Percentiles rank a stretch among this genome's conserved stretches.
phyloP scores from a whole-genome alignment of 1,140 invertebrate genomes.

The Kradibia gibbosae region DNA sequence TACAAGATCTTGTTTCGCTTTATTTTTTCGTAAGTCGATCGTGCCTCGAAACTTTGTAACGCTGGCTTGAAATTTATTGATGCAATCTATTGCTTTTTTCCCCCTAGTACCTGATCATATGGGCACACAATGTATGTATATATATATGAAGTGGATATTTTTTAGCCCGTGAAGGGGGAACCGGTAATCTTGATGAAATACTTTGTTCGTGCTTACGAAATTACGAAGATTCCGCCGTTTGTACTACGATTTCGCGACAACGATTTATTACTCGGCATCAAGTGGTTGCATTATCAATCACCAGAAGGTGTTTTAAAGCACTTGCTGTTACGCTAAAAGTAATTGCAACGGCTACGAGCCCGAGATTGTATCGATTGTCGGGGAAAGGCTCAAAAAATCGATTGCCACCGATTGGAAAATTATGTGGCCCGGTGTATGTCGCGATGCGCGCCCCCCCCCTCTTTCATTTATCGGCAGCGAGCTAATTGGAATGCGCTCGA shows the following conservation, averaged over 20 bases:
- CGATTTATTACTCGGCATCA: not conserved
- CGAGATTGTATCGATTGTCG: no score
- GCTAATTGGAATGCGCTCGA: not conserved
- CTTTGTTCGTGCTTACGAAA: no score
- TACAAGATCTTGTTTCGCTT: not conserved
- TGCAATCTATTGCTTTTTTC: not conserved
- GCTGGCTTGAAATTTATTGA: not conserved
- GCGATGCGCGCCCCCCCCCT: no score
- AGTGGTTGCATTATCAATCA: not conserved
- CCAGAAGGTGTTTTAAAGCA: not conserved
- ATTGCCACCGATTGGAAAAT: no score
- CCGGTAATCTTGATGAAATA: no score
- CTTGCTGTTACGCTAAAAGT: no score
- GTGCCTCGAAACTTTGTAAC: not conserved
- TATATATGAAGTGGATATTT: not conserved
- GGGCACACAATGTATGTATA: no score
- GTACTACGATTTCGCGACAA: not conserved
- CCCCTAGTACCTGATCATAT: not conserved
- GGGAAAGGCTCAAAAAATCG: no score
- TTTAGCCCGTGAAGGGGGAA: not conserved
- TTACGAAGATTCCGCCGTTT: no score
- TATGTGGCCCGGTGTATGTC: no score
- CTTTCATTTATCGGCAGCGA: not conserved
- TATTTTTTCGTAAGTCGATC: conserved; percentile 6
- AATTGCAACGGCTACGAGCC: no score